These are phyloP conservation scores for Nemurella pictetii DNA, from an alignment of 2,888 invertebrate genomes.

Conservation along the genomic window DNA sequence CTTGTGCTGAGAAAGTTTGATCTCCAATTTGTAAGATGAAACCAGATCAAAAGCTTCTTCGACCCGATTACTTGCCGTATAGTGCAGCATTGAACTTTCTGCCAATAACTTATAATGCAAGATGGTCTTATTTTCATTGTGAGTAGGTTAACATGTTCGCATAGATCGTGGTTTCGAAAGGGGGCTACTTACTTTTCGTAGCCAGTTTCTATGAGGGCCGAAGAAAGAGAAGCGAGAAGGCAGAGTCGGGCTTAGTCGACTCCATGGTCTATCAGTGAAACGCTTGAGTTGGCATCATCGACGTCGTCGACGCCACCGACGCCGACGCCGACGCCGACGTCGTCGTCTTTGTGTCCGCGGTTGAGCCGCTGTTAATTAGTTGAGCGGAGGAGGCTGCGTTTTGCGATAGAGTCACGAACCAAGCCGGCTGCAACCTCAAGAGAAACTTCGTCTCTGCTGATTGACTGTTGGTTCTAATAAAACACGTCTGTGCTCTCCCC, in stretches of 20 bases:
- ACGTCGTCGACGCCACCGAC: background rate
- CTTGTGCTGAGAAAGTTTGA: background rate
- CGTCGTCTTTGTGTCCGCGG: background rate
- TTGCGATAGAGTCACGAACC: slow-evolving; percentile 22
- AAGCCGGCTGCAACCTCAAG: background rate
- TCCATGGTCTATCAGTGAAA: background rate
- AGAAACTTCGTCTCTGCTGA: background rate
- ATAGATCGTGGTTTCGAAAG: background rate
- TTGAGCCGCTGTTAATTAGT: slow-evolving; percentile 27
- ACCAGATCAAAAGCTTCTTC: background rate
- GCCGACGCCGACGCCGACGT: background rate
- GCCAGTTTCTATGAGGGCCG: background rate
- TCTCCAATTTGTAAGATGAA: background rate
- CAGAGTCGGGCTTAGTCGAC: background rate
- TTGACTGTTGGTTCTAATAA: background rate
- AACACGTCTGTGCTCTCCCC: background rate
- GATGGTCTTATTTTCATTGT: background rate
- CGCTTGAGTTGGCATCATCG: background rate
- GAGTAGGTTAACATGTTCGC: background rate
- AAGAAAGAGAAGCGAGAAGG: background rate
- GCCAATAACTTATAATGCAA: background rate
- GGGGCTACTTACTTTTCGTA: background rate
- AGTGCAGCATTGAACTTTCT: background rate
- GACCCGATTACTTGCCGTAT: background rate
- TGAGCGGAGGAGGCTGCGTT: slow-evolving; percentile 11